Conservation (phyloP, 2,797 vertebrate genomes). For the Babyrousa celebensis region DNA sequence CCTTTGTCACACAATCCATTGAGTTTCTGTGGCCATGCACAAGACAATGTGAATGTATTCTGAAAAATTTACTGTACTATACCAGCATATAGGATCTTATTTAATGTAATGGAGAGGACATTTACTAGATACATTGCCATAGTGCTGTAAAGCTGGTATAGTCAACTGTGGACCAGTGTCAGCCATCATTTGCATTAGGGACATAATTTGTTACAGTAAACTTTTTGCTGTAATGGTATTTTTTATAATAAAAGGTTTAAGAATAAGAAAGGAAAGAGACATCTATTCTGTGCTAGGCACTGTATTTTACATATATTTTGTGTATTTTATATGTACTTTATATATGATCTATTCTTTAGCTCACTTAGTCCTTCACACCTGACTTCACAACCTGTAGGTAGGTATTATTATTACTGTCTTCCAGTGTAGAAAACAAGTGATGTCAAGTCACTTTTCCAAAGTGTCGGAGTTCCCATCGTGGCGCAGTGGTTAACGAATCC, state of each 20-base stretch:
- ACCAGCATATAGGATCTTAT: conserved; percentile 12
- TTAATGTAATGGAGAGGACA: conserved; percentile 13
- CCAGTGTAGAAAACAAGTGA: conserved; percentile 56
- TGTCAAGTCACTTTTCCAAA: conserved; percentile 27
- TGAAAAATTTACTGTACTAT: conserved; percentile 64
- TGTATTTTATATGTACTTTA: conserved; percentile 9
- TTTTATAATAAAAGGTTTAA: conserved; percentile 66
- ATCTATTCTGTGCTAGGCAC: background rate
- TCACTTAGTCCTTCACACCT: conserved; percentile 46
- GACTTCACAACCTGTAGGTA: background rate
- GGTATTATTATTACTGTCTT: conserved; percentile 53
- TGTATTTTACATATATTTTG: conserved; percentile 28
- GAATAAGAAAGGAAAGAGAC: conserved; percentile 50
- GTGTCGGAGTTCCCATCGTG: background rate
- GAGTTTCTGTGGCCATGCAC: background rate
- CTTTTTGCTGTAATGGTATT: conserved; percentile 46
- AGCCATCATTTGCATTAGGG: conserved; percentile 4
- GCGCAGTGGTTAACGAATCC: no score
- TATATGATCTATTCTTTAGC: conserved; percentile 44
- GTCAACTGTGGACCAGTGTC: background rate
- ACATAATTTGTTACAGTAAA: conserved; percentile 50
- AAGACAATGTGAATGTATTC: conserved; percentile 25
- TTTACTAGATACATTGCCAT: conserved; percentile 22
- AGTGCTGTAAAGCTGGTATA: conserved; percentile 1
- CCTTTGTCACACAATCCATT: conserved; percentile 35